phyloP scores from a whole-genome alignment of 1,140 invertebrate genomes.

The Drosophila ironensis region DNA sequence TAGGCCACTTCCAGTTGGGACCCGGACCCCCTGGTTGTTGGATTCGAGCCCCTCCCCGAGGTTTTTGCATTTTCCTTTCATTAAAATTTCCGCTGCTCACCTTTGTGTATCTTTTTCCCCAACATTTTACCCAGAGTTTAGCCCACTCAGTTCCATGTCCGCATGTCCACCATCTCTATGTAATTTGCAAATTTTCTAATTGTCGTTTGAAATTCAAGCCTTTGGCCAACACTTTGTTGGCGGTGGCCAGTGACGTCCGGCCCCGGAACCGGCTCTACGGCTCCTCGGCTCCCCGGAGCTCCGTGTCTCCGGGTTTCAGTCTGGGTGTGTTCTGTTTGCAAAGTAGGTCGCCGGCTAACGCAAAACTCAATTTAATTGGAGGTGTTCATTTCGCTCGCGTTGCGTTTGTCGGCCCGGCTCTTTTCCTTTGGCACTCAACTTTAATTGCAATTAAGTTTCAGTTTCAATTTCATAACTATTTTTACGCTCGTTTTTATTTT shows the following conservation, averaged over 20 bases:
- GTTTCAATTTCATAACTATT: conserved; percentile 58
- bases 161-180: conserved; percentile 30
- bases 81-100: conserved; percentile 44
- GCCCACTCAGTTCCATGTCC: conserved; percentile 5
- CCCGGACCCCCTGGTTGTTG: conserved; percentile 13
- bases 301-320: conserved; percentile 7
- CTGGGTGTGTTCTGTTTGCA: conserved; percentile 39
- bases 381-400: conserved; percentile 53
- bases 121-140: conserved; percentile 20
- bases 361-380: conserved; percentile 67
- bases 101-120: conserved; percentile 12
- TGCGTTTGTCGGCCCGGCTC: conserved; percentile 28
- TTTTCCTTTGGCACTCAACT: conserved; percentile 50
- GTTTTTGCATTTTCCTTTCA: conserved; percentile 46
- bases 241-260: conserved; percentile 52
- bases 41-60: conserved; percentile 11
- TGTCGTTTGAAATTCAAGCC: conserved; percentile 77
- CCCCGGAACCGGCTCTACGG: conserved; percentile 16
- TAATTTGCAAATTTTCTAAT: conserved; percentile 81
- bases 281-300: neutral
- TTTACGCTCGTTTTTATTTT: conserved; percentile 35
- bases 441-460: conserved; percentile 76
- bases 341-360: conserved; percentile 57
- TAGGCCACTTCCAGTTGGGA: conserved; percentile 21
- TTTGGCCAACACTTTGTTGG: conserved; percentile 61